A percentile compares a stretch with the other conserved stretches of the same genome.
Evolutionary conservation across 2,113 vertebrate species (phyloP).

Genomic region (Planiliza haematocheilus): DNA sequence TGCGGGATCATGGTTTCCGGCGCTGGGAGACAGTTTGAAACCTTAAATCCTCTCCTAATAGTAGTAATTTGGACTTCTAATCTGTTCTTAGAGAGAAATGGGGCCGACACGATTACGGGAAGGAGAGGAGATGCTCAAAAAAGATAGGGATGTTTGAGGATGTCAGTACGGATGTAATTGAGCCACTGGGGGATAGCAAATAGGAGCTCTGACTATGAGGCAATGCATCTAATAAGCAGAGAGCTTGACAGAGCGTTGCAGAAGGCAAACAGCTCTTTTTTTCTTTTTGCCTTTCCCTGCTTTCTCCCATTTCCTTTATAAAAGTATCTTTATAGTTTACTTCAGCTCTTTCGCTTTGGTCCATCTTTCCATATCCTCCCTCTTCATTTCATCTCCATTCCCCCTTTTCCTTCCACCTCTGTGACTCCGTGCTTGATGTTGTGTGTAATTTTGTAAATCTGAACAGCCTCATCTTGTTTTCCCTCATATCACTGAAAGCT

Average conservation of each 20-base stretch:
- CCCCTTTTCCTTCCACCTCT: conserved; percentile 1
- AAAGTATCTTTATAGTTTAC: background rate
- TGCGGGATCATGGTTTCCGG: conserved; percentile 18
- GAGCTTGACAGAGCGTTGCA: conserved; percentile 16
- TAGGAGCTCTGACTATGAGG: conserved; percentile 51
- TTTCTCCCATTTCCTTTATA: background rate
- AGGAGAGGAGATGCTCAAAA: conserved; percentile 35
- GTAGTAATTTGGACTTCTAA: conserved; percentile 59
- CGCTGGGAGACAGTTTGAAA: conserved; percentile 29
- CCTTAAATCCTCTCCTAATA: conserved; percentile 58
- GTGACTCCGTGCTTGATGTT: background rate
- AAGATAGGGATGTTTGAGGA: conserved; percentile 56
- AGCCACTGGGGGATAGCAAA: conserved; percentile 59
- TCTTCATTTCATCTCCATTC: background rate
- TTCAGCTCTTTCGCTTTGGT: background rate
- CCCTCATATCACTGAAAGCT: background rate
- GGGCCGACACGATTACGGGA: conserved; percentile 43
- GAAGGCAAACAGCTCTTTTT: conserved; percentile 35
- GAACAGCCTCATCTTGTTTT: background rate
- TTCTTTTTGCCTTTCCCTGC: background rate
- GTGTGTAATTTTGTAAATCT: background rate
- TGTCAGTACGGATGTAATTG: conserved; percentile 63
- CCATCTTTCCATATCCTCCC: background rate
- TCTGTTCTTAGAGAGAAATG: conserved; percentile 60
- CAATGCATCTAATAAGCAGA: conserved; percentile 42